Evolutionary conservation across 1,140 invertebrate genomes (phyloP).

Genomic region (Sycobia sp.): DNA sequence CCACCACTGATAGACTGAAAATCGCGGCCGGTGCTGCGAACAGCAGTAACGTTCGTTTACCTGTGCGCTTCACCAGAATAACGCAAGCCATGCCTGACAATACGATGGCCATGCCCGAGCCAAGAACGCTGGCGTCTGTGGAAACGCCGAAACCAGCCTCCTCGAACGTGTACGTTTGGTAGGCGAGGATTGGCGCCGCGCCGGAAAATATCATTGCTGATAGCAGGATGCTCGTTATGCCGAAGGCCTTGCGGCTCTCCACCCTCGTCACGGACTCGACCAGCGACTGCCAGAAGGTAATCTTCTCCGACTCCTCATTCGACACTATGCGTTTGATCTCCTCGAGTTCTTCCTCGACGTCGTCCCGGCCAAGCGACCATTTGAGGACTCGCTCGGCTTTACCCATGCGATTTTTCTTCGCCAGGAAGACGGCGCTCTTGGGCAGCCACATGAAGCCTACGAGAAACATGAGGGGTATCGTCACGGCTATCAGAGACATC

Average conservation of each 20-base stretch:
- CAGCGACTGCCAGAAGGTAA: slow-evolving; percentile 47
- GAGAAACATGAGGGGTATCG: slow-evolving; percentile 60
- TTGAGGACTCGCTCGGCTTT: slow-evolving; percentile 66
- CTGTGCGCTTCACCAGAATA: slow-evolving; percentile 75
- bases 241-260: slow-evolving; percentile 70
- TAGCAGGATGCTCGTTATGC: slow-evolving; percentile 77
- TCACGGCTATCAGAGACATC: slow-evolving; percentile 53
- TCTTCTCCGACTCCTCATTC: slow-evolving; percentile 57
- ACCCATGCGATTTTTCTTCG: slow-evolving; percentile 53
- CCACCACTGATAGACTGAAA: slow-evolving; percentile 67
- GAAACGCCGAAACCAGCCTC: slow-evolving; percentile 73
- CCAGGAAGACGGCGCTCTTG: slow-evolving; percentile 59
- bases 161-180: slow-evolving; percentile 77
- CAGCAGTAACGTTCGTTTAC: slow-evolving; percentile 74
- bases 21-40: slow-evolving; percentile 71
- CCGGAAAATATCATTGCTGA: slow-evolving; percentile 82
- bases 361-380: slow-evolving; percentile 68
- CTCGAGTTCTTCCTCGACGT: slow-evolving; percentile 63
- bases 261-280: slow-evolving; percentile 63
- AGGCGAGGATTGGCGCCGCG: slow-evolving; percentile 84
- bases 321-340: slow-evolving; percentile 68
- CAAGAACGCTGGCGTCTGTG: slow-evolving; percentile 72
- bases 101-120: slow-evolving; percentile 81
- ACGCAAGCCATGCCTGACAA: slow-evolving; percentile 72
- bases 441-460: slow-evolving; percentile 60